Percentiles rank a stretch among this genome's conserved stretches.
Evolutionary conservation across 2,113 vertebrate species (phyloP).

Genomic region (Ophthalmolycus amberensis): DNA sequence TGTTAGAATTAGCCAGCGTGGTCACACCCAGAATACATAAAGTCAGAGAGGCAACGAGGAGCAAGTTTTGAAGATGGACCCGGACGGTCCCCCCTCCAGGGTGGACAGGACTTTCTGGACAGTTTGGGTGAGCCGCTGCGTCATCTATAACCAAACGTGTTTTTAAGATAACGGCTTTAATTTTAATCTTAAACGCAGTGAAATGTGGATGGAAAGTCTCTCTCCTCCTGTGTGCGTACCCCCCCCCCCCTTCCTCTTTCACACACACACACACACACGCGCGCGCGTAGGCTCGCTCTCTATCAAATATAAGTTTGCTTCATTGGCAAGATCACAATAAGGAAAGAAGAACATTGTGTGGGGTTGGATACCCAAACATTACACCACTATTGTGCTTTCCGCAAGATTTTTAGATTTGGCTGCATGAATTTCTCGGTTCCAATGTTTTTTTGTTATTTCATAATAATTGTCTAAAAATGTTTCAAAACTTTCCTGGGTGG

Average conservation of each 20-base stretch:
- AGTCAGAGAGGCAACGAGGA: neutral
- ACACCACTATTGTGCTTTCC: neutral
- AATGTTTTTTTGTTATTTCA: neutral
- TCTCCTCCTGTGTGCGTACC: neutral
- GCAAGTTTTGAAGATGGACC: conserved; percentile 71
- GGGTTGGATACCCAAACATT: neutral
- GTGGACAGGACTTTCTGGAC: conserved; percentile 77
- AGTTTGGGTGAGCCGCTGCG: conserved; percentile 76
- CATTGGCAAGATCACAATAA: neutral
- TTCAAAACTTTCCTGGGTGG: neutral
- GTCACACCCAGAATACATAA: neutral
- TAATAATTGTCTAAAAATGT: neutral
- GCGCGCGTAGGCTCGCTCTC: too few species aligned
- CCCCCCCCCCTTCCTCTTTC: neutral
- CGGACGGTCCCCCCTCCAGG: conserved; percentile 42
- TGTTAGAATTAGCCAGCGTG: neutral
- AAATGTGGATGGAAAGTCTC: neutral
- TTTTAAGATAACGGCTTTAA: neutral
- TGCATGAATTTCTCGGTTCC: neutral
- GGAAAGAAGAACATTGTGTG: neutral
- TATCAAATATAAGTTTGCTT: neutral
- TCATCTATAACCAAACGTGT: neutral
- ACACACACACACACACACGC: too few species aligned
- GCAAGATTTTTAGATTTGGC: neutral
- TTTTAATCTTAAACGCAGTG: neutral